Evolutionary conservation across 2,797 vertebrate species (phyloP).

Genomic region (Girardinus metallicus): DNA sequence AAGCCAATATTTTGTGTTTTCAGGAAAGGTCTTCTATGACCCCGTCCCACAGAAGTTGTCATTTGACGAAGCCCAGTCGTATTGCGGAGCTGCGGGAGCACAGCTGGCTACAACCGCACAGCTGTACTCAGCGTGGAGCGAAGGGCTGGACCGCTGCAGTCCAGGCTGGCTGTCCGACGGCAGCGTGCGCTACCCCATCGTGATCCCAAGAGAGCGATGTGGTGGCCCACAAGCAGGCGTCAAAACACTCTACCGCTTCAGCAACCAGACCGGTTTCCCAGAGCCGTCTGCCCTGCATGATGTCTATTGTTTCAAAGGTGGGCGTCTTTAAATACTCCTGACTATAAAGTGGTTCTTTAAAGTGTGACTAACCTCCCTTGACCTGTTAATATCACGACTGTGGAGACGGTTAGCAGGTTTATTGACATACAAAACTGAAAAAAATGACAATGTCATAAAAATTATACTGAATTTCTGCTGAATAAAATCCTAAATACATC

Average conservation of each 20-base stretch:
- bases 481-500: no score
- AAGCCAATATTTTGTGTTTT: constrained; percentile 15
- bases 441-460: no score
- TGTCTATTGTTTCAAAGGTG: constrained; percentile 93
- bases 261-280: constrained; percentile 96
- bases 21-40: constrained; percentile 90
- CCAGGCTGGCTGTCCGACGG: constrained; percentile 95
- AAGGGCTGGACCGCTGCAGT: constrained; percentile 90
- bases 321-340: constrained; percentile 12
- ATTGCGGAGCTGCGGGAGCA: constrained; percentile 81
- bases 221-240: constrained; percentile 89
- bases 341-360: background rate
- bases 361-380: no score
- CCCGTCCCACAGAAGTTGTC: constrained; percentile 81
- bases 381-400: no score
- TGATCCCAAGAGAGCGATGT: constrained; percentile 88
- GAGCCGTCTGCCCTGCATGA: constrained; percentile 86
- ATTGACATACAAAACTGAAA: no score
- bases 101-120: constrained; percentile 89
- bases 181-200: constrained; percentile 94
- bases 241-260: constrained; percentile 92
- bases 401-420: no score
- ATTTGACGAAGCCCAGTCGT: constrained; percentile 81
- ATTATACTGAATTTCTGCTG: no score
- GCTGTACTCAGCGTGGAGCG: constrained; percentile 91